Base-by-base conservation (phyloP, 2,888 invertebrate genomes). In the Metellina segmentata region DNA sequence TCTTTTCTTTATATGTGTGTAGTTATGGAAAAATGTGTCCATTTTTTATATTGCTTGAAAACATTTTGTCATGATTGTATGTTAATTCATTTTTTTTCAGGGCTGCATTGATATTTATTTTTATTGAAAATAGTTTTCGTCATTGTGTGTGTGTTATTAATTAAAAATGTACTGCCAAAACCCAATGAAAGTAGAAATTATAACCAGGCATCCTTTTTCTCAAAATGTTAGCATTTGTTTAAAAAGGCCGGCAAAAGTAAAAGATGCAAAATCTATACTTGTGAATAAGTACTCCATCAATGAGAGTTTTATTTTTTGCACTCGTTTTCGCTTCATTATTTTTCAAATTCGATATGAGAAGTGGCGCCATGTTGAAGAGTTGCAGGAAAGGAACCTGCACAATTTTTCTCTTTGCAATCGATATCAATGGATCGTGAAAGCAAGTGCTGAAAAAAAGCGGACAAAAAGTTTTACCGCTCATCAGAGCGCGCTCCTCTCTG, bases 401-500 rank as follows among this genome's bases (percentile, higher is more conserved):
- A 52, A 79, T 90, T 85, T 89, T 90, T 89, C 89, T 85, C 79
- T 85, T 79, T 7, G 70, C 85, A 85, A 90, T 90, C 89, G 74
- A 90, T 90, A 90, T 87, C 87, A 79, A 16, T 79, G 82, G 82
- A 89, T 34, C 53, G 69, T 75, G 74, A 85, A 79, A 72, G 51
- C n/a, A 77, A 81, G 78, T n/a, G 52, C 34, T 48, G 71, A 51
- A 75, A 69, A 81, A 87, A 89, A 34, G 70, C 20, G 53, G 72
- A 70, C 34, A 82, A 83, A 89, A 86, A 86, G 52, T 52, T 8
- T 61, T 61, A 34, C 34, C 79, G 20, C 34, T 34, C 34, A 2
- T 34, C 34, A 34, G 34, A 34, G 34, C 34, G 52, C 53, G 53
- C 61, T 79, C 34, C 79, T 9, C 34, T 61, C 61, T 34, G 7